Evolutionary conservation across 1,140 invertebrate species (phyloP).

Genomic region (Pomacea maculata): DNA sequence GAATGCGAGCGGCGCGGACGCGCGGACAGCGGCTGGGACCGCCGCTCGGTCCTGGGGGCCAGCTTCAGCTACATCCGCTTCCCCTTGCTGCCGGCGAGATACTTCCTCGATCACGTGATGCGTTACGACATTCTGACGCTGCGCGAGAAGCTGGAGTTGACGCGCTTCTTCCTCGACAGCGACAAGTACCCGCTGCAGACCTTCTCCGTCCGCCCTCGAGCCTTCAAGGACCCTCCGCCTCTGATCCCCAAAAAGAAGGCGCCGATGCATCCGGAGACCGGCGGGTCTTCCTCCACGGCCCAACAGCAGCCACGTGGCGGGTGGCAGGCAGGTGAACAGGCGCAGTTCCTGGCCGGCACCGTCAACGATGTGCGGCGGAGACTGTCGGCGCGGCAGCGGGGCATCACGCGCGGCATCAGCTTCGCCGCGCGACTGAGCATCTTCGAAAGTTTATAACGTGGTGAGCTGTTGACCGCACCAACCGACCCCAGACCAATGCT

Average conservation of each 20-base stretch:
- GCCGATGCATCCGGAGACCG: background rate
- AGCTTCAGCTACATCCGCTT: slow-evolving; percentile 34
- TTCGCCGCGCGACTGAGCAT: slow-evolving; percentile 17
- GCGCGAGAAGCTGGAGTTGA: slow-evolving; percentile 23
- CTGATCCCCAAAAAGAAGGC: background rate
- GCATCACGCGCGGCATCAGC: slow-evolving; percentile 11
- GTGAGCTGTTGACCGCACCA: background rate
- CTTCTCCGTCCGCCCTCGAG: slow-evolving; percentile 5
- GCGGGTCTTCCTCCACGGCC: no score
- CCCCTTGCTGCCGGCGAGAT: slow-evolving; percentile 21
- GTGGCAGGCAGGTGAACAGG: background rate
- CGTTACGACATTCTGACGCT: slow-evolving; percentile 22
- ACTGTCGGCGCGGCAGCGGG: slow-evolving; percentile 13
- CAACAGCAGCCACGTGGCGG: background rate
- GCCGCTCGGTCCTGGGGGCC: slow-evolving; percentile 28
- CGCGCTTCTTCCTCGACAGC: slow-evolving; percentile 21
- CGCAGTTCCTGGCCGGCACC: slow-evolving; percentile 18
- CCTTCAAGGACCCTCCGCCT: slow-evolving; percentile 18
- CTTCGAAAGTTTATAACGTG: slow-evolving; percentile 26
- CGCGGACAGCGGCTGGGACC: slow-evolving; percentile 29
- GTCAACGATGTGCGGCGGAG: slow-evolving; percentile 19
- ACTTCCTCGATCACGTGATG: slow-evolving; percentile 25
- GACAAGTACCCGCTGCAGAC: slow-evolving; percentile 25
- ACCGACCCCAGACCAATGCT: no score
- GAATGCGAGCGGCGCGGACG: slow-evolving; percentile 36